Evolutionary conservation across 2,888 invertebrate species (phyloP).

Genomic region (Pomacea canaliculata): DNA sequence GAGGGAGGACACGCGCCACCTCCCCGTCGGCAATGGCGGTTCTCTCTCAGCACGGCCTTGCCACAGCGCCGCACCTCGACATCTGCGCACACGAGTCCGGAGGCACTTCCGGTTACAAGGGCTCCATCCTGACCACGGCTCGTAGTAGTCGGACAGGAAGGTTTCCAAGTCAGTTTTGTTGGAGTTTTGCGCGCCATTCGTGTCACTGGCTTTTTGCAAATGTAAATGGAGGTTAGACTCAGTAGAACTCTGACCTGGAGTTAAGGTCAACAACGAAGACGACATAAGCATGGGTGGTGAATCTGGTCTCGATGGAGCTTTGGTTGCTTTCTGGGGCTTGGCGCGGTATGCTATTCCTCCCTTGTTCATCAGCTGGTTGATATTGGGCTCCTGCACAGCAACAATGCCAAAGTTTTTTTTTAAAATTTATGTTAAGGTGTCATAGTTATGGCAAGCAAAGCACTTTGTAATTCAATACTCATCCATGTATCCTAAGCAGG

Average conservation of each 20-base stretch:
- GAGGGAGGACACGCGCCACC: conserved; percentile 35
- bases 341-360: too few relatives aligned
- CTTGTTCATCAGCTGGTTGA: too few relatives aligned
- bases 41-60: conserved; percentile 60
- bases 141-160: conserved; percentile 51
- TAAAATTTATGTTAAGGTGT: too few relatives aligned
- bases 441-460: too few relatives aligned
- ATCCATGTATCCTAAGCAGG: too few relatives aligned
- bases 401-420: too few relatives aligned
- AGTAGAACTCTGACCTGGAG: neutral
- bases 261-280: neutral
- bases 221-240: too few relatives aligned
- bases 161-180: conserved; percentile 17
- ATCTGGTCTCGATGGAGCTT: too few relatives aligned
- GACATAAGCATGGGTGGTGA: too few relatives aligned
- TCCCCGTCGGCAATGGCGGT: conserved; percentile 52
- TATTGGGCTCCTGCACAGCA: too few relatives aligned
- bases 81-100: conserved; percentile 63
- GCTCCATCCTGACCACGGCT: conserved; percentile 64
- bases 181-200: neutral
- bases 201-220: neutral
- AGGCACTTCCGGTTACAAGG: conserved; percentile 64
- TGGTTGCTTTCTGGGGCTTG: too few relatives aligned
- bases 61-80: conserved; percentile 56
- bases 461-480: too few relatives aligned